Percentiles rank a stretch among this genome's conserved stretches.
phyloP scores from a whole-genome alignment of 2,797 vertebrate species.

The Thalassophryne amazonica region DNA sequence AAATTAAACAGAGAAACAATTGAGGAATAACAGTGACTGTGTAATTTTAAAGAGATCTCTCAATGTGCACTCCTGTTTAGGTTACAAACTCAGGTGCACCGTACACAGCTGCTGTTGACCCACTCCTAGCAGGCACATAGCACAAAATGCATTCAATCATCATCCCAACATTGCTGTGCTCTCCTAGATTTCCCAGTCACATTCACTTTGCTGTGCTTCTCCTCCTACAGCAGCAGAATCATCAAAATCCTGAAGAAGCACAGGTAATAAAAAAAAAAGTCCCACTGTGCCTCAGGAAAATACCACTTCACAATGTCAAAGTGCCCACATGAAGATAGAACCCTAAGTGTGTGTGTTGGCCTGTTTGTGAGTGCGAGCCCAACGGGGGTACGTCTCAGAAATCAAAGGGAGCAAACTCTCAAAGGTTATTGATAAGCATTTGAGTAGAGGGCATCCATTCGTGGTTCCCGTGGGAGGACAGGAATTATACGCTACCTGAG shows the following conservation, averaged over 20 bases:
- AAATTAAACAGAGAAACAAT: not conserved
- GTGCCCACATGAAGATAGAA: conserved; percentile 36
- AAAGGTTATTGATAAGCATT: conserved; percentile 83
- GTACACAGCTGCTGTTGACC: too few species aligned
- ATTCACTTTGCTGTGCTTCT: conserved; percentile 8
- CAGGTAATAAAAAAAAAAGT: conserved; percentile 26
- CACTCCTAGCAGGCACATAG: too few species aligned
- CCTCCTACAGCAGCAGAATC: conserved; percentile 20
- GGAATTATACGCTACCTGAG: conserved; percentile 75
- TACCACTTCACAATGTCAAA: conserved; percentile 35
- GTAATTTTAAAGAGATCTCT: not conserved
- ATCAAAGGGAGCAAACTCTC: conserved; percentile 75
- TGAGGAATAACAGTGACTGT: not conserved
- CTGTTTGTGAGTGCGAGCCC: conserved; percentile 50
- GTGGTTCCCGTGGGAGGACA: conserved; percentile 75
- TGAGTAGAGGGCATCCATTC: conserved; percentile 77
- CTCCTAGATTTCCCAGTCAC: conserved; percentile 24
- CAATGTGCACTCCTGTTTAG: conserved; percentile 5
- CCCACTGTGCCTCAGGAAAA: conserved; percentile 31
- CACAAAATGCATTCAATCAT: too few species aligned
- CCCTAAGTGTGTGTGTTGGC: conserved; percentile 13
- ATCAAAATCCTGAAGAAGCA: conserved; percentile 36
- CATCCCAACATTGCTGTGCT: too few species aligned
- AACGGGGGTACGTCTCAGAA: conserved; percentile 61
- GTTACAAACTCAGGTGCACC: conserved; percentile 1